A percentile compares a stretch with the other conserved stretches of the same genome.
phyloP scores from a whole-genome alignment of 2,113 vertebrate genomes.

The Morphnarchus princeps region DNA sequence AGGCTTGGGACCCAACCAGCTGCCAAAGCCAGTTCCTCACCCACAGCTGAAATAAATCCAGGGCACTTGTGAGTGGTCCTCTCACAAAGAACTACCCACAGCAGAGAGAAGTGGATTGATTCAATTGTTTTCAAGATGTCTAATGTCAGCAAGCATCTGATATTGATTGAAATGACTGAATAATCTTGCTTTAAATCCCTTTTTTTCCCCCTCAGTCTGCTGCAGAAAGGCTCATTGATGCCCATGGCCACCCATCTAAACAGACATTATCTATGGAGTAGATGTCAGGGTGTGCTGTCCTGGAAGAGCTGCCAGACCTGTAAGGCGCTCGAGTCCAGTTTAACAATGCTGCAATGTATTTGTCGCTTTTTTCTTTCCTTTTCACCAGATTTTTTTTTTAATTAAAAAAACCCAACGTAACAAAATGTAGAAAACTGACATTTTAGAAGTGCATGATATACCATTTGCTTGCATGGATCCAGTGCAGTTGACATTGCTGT shows the following conservation, averaged over 20 bases:
- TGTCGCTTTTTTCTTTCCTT: background rate
- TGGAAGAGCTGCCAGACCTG: background rate
- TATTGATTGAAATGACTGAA: background rate
- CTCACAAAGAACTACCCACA: background rate
- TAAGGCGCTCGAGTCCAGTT: background rate
- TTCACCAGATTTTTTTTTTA: background rate
- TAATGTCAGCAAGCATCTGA: background rate
- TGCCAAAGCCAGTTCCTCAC: background rate
- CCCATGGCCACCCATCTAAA: background rate
- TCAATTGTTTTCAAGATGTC: background rate
- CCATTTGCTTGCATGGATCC: background rate
- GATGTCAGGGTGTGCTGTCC: background rate
- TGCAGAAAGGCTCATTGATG: background rate
- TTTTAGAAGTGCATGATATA: background rate
- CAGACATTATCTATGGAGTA: background rate
- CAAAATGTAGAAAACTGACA: background rate
- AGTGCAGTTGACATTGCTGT: background rate
- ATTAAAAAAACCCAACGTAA: background rate
- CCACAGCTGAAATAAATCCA: background rate
- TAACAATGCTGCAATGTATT: background rate
- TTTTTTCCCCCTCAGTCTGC: background rate
- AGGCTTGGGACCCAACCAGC: accelerated
- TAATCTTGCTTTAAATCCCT: background rate
- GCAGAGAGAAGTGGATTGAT: background rate
- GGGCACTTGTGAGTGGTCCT: background rate